Evolutionary conservation across 2,888 invertebrate species (phyloP).

Genomic region (Ectemnius continuus): DNA sequence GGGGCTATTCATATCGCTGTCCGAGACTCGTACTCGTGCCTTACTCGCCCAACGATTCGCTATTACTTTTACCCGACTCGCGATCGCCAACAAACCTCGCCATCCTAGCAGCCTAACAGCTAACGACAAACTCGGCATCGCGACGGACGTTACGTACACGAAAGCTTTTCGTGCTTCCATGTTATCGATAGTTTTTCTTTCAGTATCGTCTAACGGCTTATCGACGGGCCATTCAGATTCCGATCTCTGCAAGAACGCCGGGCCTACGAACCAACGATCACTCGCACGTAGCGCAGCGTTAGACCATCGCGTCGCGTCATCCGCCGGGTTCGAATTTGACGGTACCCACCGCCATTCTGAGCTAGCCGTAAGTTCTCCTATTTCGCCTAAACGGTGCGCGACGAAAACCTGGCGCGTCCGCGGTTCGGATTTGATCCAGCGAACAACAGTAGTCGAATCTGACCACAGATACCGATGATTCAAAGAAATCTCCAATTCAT

Average conservation of each 20-base stretch:
- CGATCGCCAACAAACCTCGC: neutral
- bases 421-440: neutral
- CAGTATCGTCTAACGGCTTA: neutral
- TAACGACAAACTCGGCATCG: neutral
- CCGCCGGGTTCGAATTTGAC: slow-evolving; percentile 1
- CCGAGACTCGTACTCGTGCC: too few relatives aligned
- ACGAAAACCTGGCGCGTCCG: neutral
- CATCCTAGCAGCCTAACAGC: neutral
- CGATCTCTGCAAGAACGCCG: neutral
- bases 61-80: too few relatives aligned
- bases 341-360: slow-evolving; percentile 9
- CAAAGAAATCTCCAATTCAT: neutral
- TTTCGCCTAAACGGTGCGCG: neutral
- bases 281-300: too few relatives aligned
- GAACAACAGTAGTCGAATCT: neutral
- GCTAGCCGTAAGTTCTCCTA: neutral
- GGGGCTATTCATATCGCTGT: too few relatives aligned
- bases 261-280: neutral
- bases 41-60: too few relatives aligned
- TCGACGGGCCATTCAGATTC: neutral
- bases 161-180: neutral
- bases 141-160: neutral
- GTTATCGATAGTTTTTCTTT: neutral
- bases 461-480: neutral
- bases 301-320: slow-evolving; percentile 1